These are phyloP conservation scores for Bubo scandiacus DNA, from an alignment of 2,113 vertebrate species.

Conservation along the genomic window DNA sequence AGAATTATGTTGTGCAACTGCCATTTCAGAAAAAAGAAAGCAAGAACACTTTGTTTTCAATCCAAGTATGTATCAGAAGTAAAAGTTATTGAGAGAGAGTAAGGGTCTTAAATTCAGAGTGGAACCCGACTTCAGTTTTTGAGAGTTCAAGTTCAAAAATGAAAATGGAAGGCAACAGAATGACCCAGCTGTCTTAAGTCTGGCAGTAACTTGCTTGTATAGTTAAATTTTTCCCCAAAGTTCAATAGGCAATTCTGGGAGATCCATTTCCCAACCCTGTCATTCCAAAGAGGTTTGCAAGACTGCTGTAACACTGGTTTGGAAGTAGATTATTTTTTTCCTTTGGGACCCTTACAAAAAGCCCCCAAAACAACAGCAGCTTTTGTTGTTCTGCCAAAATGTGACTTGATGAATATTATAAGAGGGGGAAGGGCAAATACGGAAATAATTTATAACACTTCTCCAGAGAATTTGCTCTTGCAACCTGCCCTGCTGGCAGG, in stretches of 20 bases:
- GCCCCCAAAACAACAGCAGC: not conserved
- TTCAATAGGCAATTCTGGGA: slow-evolving; percentile 2
- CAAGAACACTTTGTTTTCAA: not conserved
- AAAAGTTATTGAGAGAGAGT: not conserved
- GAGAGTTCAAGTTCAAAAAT: not conserved
- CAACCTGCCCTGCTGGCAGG: slow-evolving; percentile 32
- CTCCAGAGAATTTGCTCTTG: slow-evolving; percentile 41
- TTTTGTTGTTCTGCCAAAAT: slow-evolving; percentile 42
- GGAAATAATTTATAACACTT: slow-evolving; percentile 22
- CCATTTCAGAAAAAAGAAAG: not conserved
- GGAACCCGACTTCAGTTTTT: not conserved
- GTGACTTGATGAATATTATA: not conserved
- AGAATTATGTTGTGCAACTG: not conserved
- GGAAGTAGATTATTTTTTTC: not conserved
- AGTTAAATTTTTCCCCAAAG: not conserved
- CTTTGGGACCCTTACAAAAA: not conserved
- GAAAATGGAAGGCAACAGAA: not conserved
- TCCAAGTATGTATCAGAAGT: not conserved
- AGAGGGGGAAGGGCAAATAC: not conserved
- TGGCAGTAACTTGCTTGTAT: not conserved
- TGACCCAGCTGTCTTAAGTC: not conserved
- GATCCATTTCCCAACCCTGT: not conserved
- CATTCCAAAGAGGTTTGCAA: slow-evolving; percentile 29
- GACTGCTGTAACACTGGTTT: not conserved
- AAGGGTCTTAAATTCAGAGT: not conserved